A percentile compares a stretch with the other conserved stretches of the same genome.
phyloP scores from a whole-genome alignment of 2,113 vertebrate genomes.

The Melanocharis versteri region DNA sequence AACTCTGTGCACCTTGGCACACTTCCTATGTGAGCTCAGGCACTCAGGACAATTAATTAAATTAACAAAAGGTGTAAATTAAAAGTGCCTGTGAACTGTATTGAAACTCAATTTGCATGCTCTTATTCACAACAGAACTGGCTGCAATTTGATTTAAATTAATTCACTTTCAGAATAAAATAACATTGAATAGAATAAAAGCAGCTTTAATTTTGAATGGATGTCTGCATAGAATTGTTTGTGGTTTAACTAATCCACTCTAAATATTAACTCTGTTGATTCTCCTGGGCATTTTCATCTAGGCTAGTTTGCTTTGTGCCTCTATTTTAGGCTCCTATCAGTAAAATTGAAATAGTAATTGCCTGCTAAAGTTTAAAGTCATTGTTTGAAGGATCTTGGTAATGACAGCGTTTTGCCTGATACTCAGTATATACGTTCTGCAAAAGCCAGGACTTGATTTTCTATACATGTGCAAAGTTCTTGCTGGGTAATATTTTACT shows the following conservation, averaged over 20 bases:
- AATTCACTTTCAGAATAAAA: constrained; percentile 42
- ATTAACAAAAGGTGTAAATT: constrained; percentile 30
- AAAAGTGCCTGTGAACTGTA: neutral
- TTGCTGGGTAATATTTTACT: neutral
- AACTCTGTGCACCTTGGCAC: neutral
- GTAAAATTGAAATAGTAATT: neutral
- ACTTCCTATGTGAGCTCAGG: neutral
- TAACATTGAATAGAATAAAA: constrained; percentile 10
- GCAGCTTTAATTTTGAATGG: constrained; percentile 14
- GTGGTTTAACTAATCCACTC: constrained; percentile 35
- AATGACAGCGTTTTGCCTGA: neutral
- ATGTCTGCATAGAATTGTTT: constrained; percentile 1
- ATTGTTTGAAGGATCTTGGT: neutral
- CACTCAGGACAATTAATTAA: neutral
- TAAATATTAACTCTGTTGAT: constrained; percentile 1
- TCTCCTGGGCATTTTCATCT: neutral
- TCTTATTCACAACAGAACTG: neutral
- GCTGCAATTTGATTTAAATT: constrained; percentile 47
- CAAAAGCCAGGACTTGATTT: neutral
- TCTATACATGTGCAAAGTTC: neutral
- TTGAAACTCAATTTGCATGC: constrained; percentile 16
- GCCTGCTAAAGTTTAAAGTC: neutral
- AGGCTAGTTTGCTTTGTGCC: neutral
- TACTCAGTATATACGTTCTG: neutral
- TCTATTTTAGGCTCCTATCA: neutral